Conservation (phyloP, 1,140 invertebrate species). For the Drosophila mayri region DNA sequence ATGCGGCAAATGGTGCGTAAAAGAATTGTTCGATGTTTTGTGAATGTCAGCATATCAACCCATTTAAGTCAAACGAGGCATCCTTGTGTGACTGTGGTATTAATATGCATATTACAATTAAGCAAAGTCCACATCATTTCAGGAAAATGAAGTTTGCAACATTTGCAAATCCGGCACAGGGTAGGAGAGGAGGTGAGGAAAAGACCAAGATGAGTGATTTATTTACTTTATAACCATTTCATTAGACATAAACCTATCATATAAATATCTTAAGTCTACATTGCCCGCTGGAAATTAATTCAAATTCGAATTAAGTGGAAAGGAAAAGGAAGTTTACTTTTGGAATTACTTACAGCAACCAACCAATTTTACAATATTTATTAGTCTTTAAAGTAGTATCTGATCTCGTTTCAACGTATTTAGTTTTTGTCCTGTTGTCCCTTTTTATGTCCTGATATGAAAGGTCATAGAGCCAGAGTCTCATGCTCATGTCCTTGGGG, state of each 20-base stretch:
- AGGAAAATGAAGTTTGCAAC: conserved; percentile 21
- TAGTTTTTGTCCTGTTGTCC: not conserved
- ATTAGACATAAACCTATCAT: not conserved
- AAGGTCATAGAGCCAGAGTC: conserved; percentile 9
- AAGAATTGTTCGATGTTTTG: conserved; percentile 70
- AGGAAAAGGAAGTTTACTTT: not conserved
- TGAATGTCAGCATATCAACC: conserved; percentile 38
- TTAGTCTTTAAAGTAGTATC: not conserved
- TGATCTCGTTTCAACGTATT: not conserved
- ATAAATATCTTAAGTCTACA: not conserved
- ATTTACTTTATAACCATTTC: not conserved
- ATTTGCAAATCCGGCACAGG: not conserved
- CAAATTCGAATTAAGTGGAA: not conserved
- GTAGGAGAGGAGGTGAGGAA: too few species aligned
- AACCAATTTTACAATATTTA: not conserved
- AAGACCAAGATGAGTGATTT: not conserved
- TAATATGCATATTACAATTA: conserved; percentile 35
- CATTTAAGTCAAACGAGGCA: conserved; percentile 47
- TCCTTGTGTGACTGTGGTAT: conserved; percentile 2
- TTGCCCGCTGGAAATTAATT: not conserved
- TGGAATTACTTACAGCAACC: not conserved
- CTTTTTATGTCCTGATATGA: not conserved
- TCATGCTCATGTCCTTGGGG: conserved; percentile 29
- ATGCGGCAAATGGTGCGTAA: conserved; percentile 61
- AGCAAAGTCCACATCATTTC: conserved; percentile 32